Evolutionary conservation across 1,140 invertebrate genomes (phyloP).

Genomic region (Probaryconus sp.): DNA sequence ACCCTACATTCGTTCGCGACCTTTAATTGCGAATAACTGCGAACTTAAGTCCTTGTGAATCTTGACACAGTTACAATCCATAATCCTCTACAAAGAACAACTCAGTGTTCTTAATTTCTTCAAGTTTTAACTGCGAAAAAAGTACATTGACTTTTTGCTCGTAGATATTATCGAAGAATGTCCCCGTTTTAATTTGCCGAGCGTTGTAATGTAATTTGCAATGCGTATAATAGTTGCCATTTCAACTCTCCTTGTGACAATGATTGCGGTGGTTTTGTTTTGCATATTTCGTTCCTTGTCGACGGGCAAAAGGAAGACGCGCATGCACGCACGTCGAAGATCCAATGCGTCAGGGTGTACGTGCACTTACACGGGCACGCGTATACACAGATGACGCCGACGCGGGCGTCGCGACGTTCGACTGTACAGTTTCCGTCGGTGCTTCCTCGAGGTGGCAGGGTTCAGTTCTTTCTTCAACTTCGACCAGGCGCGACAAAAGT

Average conservation of each 20-base stretch:
- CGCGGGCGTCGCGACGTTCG: constrained; percentile 76
- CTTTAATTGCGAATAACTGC: too few species aligned
- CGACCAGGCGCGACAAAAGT: constrained; percentile 47
- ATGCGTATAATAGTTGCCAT: constrained; percentile 33
- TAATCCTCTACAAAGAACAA: constrained; percentile 1
- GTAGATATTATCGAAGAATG: too few species aligned
- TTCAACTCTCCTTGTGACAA: constrained; percentile 55
- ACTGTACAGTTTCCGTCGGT: constrained; percentile 76
- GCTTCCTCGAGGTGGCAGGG: constrained; percentile 74
- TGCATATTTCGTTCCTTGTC: constrained; percentile 35
- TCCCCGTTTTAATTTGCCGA: constrained; percentile 37
- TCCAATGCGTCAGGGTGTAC: constrained; percentile 43
- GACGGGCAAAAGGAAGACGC: constrained; percentile 61
- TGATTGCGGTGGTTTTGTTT: constrained; percentile 44
- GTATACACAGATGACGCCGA: constrained; percentile 68
- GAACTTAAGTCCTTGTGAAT: too few species aligned
- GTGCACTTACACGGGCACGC: constrained; percentile 45
- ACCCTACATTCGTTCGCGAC: too few species aligned
- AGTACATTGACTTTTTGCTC: too few species aligned
- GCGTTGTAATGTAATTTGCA: constrained; percentile 26
- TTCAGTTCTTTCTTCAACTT: constrained; percentile 69
- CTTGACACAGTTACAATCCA: background rate
- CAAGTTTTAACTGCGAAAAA: too few species aligned
- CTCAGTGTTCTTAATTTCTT: too few species aligned
- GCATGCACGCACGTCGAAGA: constrained; percentile 63